Conservation (phyloP, 2,113 vertebrate species). For the Burhinus oedicnemus region DNA sequence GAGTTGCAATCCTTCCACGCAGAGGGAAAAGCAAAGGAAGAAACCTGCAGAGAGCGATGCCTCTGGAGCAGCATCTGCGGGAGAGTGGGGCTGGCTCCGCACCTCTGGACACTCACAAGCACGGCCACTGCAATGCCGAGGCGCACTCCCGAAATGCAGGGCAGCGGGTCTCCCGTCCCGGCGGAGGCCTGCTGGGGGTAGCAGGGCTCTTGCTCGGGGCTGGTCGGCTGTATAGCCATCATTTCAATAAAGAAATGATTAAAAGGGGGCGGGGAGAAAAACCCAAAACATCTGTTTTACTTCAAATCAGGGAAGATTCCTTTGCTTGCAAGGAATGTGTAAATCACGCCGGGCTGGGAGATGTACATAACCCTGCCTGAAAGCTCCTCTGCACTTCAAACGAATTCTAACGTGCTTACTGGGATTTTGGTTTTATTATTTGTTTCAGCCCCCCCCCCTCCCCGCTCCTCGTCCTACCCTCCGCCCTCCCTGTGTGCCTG, state of each 20-base stretch:
- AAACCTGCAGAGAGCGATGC: not conserved
- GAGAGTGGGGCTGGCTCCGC: not conserved
- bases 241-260: conserved; percentile 51
- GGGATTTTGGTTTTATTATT: conserved; percentile 73
- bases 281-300: conserved; percentile 78
- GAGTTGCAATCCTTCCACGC: not conserved
- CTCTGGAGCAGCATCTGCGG: not conserved
- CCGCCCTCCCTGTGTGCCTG: conserved; percentile 34
- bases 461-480: not conserved
- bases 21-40: not conserved
- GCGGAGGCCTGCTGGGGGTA: conserved; percentile 2
- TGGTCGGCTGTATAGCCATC: not conserved
- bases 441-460: not conserved
- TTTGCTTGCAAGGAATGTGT: conserved; percentile 75
- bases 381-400: conserved; percentile 76
- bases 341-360: conserved; percentile 72
- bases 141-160: fast-evolving
- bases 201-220: not conserved
- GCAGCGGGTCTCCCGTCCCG: not conserved
- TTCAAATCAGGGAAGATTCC: conserved; percentile 78
- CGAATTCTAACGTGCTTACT: conserved; percentile 74
- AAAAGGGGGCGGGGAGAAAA: not conserved
- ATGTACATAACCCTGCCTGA: conserved; percentile 72
- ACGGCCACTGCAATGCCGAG: fast-evolving
- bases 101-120: fast-evolving